These are phyloP conservation scores for Xanthia togata DNA, from an alignment of 2,888 invertebrate species.

Conservation along the genomic window DNA sequence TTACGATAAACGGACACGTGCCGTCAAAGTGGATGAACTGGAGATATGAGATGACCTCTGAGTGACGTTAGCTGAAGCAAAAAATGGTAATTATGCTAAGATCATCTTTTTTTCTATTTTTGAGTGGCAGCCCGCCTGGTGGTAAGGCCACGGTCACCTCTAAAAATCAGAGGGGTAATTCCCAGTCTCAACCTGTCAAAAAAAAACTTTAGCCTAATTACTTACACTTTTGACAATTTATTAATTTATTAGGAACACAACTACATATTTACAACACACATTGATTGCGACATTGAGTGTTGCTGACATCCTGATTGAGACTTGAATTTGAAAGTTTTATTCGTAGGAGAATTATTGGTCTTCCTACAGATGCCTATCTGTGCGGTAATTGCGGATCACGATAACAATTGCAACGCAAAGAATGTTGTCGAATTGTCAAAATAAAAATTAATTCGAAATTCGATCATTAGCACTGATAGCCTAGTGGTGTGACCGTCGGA, in stretches of 20 bases:
- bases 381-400: too few relatives aligned
- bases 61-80: neutral
- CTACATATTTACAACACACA: neutral
- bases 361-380: neutral
- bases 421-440: too few relatives aligned
- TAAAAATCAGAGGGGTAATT: neutral
- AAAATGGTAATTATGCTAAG: neutral
- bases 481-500: too few relatives aligned
- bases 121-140: neutral
- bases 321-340: neutral
- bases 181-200: neutral
- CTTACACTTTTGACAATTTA: too few relatives aligned
- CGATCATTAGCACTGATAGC: too few relatives aligned
- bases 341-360: neutral
- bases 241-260: neutral
- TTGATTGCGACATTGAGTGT: neutral
- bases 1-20: constrained; percentile 51
- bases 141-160: neutral
- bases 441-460: too few relatives aligned
- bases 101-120: constrained; percentile 4
- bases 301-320: neutral
- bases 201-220: neutral
- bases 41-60: constrained; percentile 42
- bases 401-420: neutral
- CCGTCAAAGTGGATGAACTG: constrained; percentile 42